Base-by-base conservation (phyloP, 2,888 invertebrate genomes). In the Agapostemon virescens region DNA sequence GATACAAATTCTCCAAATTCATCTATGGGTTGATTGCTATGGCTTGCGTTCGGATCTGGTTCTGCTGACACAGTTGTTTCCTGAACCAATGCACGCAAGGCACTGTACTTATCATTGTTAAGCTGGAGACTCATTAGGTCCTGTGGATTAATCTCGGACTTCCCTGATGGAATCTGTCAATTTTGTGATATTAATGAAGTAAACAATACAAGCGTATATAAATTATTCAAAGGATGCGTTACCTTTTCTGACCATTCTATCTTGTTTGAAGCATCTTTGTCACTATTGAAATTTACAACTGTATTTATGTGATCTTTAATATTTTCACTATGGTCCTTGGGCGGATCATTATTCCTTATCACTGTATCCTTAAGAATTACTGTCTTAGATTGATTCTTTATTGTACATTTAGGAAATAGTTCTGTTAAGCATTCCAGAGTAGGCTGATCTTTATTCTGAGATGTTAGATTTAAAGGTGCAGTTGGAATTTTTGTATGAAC, bases 1-100 rank as follows among this genome's bases (percentile, higher is more conserved):
- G 93, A 93, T 30, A 93, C 89, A 86, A 93, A 93, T 78, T 93
- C 93, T 49, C 93, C 93, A 89, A 93, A 93, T 81, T 93, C 93
- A 81, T 93, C 93, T 63, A 85, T 81, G 40, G 84, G 79, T 36
- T 88, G 81, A 64, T 80, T 81, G 49, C 81, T 84, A 67, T 82
- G 79, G 61, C 81, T 79, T 68, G 77, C 74, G 73, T 79, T 82
- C 30, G 78, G n/a, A 42, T 85, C 83, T 76, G 68, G 63, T 68
- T 82, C 81, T 33, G 74, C 69, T 38, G 75, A 20, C 52, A 79
- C 49, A 49, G 83, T 38, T 40, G 85, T 70, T 78, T 90, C 91
- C 74, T 92, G 89, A 52, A 90, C 90, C 77, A 94, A 87, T 84
- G 90, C 90, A 86, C 94, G 91, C 69, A 94, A 88, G 52, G 93